These are phyloP conservation scores for Ianthella basta DNA, from an alignment of 37 sponge, comb jelly and placozoan genomes.

Conservation along the genomic window DNA sequence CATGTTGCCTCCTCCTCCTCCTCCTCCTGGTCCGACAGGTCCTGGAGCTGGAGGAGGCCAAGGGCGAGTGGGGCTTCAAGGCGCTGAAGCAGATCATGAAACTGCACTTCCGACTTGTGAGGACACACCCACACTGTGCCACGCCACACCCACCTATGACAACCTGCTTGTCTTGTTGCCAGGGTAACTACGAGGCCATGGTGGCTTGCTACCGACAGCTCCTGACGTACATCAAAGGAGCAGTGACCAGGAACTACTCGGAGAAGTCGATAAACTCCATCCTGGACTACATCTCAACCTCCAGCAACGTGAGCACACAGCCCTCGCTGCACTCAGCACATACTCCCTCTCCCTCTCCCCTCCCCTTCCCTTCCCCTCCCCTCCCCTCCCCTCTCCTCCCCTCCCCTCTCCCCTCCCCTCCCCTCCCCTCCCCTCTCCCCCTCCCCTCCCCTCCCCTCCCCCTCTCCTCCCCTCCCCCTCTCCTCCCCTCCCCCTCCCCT, in stretches of 20 bases:
- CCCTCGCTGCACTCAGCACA: no score
- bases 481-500: not conserved
- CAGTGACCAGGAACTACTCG: conserved; percentile 96
- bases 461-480: no score
- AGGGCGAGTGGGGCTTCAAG: conserved; percentile 99
- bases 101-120: conserved; percentile 85
- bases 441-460: not conserved
- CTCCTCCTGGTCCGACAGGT: no score
- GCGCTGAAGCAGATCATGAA: conserved; percentile 99
- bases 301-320: conserved; percentile 61
- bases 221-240: conserved; percentile 43
- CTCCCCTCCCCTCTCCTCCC: not conserved
- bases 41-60: conserved; percentile 77
- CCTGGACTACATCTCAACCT: conserved; percentile 96
- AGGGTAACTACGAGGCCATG: conserved; percentile 87
- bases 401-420: not conserved
- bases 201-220: conserved; percentile 85
- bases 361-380: not conserved
- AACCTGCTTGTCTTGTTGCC: not conserved
- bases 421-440: no score
- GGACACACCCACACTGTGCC: not conserved
- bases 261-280: conserved; percentile 99
- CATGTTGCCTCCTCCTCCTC: no score
- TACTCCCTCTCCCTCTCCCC: not conserved
- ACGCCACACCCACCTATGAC: not conserved